Evolutionary conservation across 2,797 vertebrate genomes (phyloP), one percentile per base, ranked within the genome.

Genomic region (Epinephelus awoara): DNA sequence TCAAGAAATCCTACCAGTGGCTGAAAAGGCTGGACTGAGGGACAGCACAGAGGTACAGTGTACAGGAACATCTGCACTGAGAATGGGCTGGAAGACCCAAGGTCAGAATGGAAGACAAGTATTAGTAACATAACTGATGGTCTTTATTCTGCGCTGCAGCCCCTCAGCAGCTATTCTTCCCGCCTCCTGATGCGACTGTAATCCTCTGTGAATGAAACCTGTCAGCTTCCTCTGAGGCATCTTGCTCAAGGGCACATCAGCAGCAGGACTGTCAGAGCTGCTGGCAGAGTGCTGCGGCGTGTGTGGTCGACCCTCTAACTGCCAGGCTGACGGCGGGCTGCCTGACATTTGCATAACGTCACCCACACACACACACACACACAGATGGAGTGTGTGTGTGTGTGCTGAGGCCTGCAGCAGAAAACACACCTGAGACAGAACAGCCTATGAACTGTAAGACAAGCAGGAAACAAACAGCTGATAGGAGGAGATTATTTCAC

Each of bases 261-360:
- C 66, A 64, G 23, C 52, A 2, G 66, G 3, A 13, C 38, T 17
- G n/a, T 21, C 29, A 17, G 51, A n/a, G 40, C 54, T 34, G 63
- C 63, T 27, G 58, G 38, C 56, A 58, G 47, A 25, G 63, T 1
- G 9, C 52, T 27, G 34, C 47, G 0, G 19, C 9, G 15, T 7
- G 65, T 70, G 77, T 19, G 75, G 66, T 79, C 71, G 27, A 40
- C 42, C 15, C 0, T 27, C 79, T 54, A 85, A 87, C 79, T 13
- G 58, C 65, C 77, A 52, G 47, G 15, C 65, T 38, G 68, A 66
- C 3, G 47, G 21, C 57, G 11, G 57, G 59, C 17, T 61, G 62
- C 27, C 27, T 21, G 23, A 69, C 47, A 88, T 86, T 82, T 86
- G 84, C 82, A 86, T 88, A 88, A 84, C 80, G 49, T 78, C 47